Conservation (phyloP, 2,113 vertebrate species). For the Colistium nudipinnis region DNA sequence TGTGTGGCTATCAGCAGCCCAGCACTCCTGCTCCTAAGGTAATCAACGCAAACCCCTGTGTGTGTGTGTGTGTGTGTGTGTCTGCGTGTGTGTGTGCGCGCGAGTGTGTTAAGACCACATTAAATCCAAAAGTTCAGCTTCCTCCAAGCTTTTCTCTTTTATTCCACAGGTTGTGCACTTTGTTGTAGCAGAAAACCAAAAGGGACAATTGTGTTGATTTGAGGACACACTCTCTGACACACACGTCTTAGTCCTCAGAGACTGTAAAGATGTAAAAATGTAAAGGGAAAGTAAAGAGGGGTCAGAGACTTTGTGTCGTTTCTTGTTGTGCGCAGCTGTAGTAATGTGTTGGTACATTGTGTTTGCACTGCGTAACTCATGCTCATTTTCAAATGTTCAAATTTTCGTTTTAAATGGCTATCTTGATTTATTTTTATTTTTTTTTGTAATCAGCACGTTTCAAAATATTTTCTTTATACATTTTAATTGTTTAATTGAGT, state of each 20-base stretch:
- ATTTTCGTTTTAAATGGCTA: too few species aligned
- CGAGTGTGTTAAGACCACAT: too few species aligned
- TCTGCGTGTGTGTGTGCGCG: constrained; percentile 17
- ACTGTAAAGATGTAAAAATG: neutral
- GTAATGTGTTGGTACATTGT: constrained; percentile 1
- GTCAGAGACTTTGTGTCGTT: constrained; percentile 27
- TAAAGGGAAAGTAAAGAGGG: neutral
- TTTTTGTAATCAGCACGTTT: too few species aligned
- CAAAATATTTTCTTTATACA: too few species aligned
- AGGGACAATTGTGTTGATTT: neutral
- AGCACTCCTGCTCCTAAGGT: constrained; percentile 78
- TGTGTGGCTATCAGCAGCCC: constrained; percentile 83
- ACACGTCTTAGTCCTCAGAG: neutral
- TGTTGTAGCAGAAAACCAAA: constrained; percentile 28
- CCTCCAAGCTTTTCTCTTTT: constrained; percentile 11
- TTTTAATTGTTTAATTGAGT: too few species aligned
- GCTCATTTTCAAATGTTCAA: too few species aligned
- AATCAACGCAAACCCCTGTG: constrained; percentile 47
- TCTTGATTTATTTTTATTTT: too few species aligned
- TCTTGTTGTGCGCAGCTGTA: neutral
- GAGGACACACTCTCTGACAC: constrained; percentile 26
- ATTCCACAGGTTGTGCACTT: constrained; percentile 21
- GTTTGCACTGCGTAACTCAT: too few species aligned
- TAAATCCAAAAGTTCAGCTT: constrained; percentile 3
- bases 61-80: constrained; percentile 23